Evolutionary conservation across 2,113 vertebrate genomes (phyloP).

Genomic region (Perca fluviatilis): DNA sequence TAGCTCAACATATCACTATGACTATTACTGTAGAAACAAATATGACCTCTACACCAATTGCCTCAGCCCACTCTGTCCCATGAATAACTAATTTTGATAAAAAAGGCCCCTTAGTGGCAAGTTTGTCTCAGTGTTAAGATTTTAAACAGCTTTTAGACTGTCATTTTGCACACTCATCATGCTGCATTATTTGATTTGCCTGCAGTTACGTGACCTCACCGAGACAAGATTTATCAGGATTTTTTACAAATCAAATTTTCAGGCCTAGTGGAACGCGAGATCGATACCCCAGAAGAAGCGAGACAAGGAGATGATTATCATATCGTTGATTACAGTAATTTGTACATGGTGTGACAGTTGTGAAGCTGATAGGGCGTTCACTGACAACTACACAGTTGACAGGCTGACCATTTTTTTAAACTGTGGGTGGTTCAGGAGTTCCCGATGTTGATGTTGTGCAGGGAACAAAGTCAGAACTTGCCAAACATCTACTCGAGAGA

Average conservation of each 20-base stretch:
- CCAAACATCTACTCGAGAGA: conserved; percentile 18
- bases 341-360: conserved; percentile 14
- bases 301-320: conserved; percentile 59
- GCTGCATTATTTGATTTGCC: conserved; percentile 47
- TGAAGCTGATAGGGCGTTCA: conserved; percentile 51
- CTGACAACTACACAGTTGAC: conserved; percentile 52
- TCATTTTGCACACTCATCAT: conserved; percentile 29
- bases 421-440: conserved; percentile 60
- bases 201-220: conserved; percentile 45
- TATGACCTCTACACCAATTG: conserved; percentile 55
- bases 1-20: conserved; percentile 58
- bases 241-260: conserved; percentile 65
- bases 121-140: background rate
- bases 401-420: conserved; percentile 53
- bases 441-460: conserved; percentile 31
- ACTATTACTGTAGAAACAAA: conserved; percentile 68
- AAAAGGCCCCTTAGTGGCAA: conserved; percentile 7
- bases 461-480: conserved; percentile 33
- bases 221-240: conserved; percentile 44
- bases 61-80: conserved; percentile 21
- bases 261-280: conserved; percentile 38
- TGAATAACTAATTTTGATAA: conserved; percentile 37
- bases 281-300: conserved; percentile 48
- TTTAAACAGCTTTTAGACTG: background rate
- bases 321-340: conserved; percentile 64